Evolutionary conservation across 1,140 invertebrate species (phyloP).

Genomic region (Pentalonia nigronervosa): DNA sequence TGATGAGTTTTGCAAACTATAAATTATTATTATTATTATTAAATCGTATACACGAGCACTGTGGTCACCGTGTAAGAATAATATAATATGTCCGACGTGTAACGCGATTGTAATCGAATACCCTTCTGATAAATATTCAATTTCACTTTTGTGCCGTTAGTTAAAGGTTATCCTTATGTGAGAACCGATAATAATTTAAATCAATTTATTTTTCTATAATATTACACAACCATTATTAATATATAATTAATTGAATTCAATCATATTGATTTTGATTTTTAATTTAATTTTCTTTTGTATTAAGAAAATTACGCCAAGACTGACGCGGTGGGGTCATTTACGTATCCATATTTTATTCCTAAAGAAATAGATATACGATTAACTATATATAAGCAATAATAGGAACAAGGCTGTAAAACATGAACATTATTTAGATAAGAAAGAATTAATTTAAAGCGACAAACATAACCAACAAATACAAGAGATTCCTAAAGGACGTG

Average conservation of each 20-base stretch:
- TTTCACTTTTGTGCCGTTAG: background rate
- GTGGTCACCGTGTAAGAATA: background rate
- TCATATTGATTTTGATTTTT: background rate
- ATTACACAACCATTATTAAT: background rate
- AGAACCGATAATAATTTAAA: background rate
- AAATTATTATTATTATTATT: conserved; percentile 6
- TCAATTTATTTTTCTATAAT: background rate
- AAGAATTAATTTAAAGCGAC: too few relatives aligned
- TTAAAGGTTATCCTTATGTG: background rate
- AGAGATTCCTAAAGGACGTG: too few relatives aligned
- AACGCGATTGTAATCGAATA: conserved; percentile 14
- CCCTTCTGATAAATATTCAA: background rate
- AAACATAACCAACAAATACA: too few relatives aligned
- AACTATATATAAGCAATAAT: too few relatives aligned
- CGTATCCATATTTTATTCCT: too few relatives aligned
- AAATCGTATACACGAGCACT: background rate
- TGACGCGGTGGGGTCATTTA: too few relatives aligned
- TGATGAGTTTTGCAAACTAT: conserved; percentile 8
- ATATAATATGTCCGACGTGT: background rate
- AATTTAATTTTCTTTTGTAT: background rate
- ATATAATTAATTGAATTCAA: background rate
- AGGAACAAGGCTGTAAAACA: too few relatives aligned
- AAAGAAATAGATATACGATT: too few relatives aligned
- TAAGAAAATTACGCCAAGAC: too few relatives aligned
- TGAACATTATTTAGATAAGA: too few relatives aligned